Base-by-base conservation (phyloP, 2,797 vertebrate species). In the Carapus acus region DNA sequence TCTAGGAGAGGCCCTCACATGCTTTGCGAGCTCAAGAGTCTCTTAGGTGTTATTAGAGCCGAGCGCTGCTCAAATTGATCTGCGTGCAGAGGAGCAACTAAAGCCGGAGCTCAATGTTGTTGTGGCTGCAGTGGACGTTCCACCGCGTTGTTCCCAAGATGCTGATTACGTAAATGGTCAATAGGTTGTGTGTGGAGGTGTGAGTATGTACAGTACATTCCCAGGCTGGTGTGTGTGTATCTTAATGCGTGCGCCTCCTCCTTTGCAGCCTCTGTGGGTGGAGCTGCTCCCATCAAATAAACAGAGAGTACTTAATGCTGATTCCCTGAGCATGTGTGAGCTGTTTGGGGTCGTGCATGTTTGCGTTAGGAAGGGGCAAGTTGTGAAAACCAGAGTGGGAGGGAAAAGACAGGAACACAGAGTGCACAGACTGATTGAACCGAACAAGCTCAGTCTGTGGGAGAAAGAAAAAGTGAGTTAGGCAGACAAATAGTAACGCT, bases 221-320 rank as follows among this genome's bases (percentile, higher is more conserved):
- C 37, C 46, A 44, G 49, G 8, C 43, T 24, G 18, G 21, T 50
- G 22, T 27, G 2, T 39, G 22, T 13, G n/a, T 22, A 6, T 42
- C n/a, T 51, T n/a, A n/a, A 19, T 18, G 19, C 22, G 20, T 21
- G n/a, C 9, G n/a, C 41, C 24, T 54, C 41, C 31, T 50, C 0
- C 0, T 39, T 17, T 7, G 21, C 19, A 14, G 14, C 9, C 24
- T 27, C 24, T 27, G 4, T 9, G 4, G 5, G 9, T 9, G 9
- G 15, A 54, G 37, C 55, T 54, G 48, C 48, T 58, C 49, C 45
- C 2, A 1, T 56, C 57, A 44, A 56, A 70, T 72, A 67, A 71
- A 79, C 57, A 63, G 6, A 16, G 29, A 31, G 41, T 53, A 56
- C 21, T 38, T 62, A 49, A 52, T 56, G 47, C 36, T 67, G 42